Conservation (phyloP, 2,797 vertebrate species). For the Platyrinchus mystaceus region DNA sequence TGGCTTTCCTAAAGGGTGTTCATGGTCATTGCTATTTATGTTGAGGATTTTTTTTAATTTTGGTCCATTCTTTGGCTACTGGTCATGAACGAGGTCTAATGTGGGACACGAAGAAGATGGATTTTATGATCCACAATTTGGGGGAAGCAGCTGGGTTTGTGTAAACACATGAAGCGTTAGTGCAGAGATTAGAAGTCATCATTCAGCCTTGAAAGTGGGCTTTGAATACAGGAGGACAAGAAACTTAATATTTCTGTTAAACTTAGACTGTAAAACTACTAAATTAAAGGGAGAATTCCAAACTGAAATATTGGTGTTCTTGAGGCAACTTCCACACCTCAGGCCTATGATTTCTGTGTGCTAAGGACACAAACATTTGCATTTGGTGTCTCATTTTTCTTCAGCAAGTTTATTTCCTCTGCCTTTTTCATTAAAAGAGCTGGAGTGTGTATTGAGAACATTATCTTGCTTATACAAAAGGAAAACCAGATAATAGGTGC, state of each 20-base stretch:
- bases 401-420: not conserved
- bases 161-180: not conserved
- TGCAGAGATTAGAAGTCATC: not conserved
- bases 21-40: not conserved
- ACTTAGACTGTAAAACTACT: not conserved
- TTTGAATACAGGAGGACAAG: not conserved
- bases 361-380: not conserved
- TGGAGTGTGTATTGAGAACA: not conserved
- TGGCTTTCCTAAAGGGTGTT: not conserved
- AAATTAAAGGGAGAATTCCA: not conserved
- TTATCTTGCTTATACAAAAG: slow-evolving; percentile 10
- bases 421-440: slow-evolving; percentile 3
- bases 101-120: not conserved
- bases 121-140: not conserved
- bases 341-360: not conserved
- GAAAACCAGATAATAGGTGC: slow-evolving; percentile 30
- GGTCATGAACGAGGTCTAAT: not conserved
- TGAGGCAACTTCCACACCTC: not conserved
- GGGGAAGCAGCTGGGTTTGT: not conserved
- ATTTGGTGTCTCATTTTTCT: slow-evolving; percentile 11
- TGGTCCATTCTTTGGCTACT: not conserved
- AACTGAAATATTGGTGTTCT: not conserved
- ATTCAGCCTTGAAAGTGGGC: not conserved
- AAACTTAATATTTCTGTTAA: not conserved
- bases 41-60: not conserved